A percentile compares a stretch with the other conserved stretches of the same genome.
Evolutionary conservation across 2,113 vertebrate genomes (phyloP).

Genomic region (Neogale vison): DNA sequence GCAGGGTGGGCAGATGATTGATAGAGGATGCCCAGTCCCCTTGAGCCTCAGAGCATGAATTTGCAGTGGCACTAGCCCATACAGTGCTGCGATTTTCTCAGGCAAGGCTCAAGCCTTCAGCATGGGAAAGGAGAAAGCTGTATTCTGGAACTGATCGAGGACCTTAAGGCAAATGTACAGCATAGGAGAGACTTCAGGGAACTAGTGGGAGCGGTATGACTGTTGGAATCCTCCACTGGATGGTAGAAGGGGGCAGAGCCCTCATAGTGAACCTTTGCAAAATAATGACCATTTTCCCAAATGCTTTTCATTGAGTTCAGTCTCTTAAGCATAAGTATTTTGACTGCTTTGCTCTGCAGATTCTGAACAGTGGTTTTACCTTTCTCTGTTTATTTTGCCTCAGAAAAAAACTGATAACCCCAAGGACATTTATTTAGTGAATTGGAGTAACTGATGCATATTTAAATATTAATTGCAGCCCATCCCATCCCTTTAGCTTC

Average conservation of each 20-base stretch:
- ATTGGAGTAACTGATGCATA: slow-evolving; percentile 3
- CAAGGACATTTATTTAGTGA: background rate
- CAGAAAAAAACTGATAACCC: background rate
- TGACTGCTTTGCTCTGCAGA: background rate
- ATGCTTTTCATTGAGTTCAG: background rate
- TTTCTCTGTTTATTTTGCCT: background rate
- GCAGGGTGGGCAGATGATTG: slow-evolving; percentile 15
- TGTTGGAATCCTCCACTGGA: background rate
- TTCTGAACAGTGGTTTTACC: background rate
- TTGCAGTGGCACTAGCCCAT: background rate
- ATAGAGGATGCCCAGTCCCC: background rate
- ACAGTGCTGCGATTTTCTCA: background rate
- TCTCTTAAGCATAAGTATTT: background rate
- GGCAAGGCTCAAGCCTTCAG: background rate
- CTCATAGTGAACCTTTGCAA: background rate
- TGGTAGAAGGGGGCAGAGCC: background rate
- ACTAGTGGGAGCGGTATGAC: background rate
- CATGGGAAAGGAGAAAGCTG: background rate
- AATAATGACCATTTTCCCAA: background rate
- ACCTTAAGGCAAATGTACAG: background rate
- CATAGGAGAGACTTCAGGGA: no score
- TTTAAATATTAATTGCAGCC: slow-evolving; percentile 39
- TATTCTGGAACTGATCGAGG: accelerated
- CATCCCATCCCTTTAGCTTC: slow-evolving; percentile 19
- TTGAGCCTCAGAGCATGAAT: background rate